Evolutionary conservation across 1,140 invertebrate genomes (phyloP).

Genomic region (Sitophilus oryzae): DNA sequence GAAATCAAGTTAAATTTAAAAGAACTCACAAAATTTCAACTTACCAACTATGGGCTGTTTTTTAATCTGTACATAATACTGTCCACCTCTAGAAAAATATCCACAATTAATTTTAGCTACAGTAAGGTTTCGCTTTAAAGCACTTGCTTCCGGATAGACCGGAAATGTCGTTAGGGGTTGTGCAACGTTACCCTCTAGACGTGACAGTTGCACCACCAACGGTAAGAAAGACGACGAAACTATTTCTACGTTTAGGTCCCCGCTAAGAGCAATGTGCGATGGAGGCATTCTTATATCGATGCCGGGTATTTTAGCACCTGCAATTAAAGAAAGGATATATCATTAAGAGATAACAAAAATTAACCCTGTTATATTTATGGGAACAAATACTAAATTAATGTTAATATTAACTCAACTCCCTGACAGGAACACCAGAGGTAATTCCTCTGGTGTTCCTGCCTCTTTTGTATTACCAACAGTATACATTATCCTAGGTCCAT

Average conservation of each 20-base stretch:
- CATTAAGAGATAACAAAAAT: too few relatives aligned
- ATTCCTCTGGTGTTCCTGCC: too few relatives aligned
- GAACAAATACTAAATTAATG: too few relatives aligned
- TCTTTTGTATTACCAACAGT: too few relatives aligned
- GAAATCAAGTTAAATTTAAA: too few relatives aligned
- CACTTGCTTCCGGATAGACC: constrained; percentile 39
- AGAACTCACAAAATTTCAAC: too few relatives aligned
- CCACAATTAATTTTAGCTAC: constrained; percentile 60
- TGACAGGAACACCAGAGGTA: too few relatives aligned
- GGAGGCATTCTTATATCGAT: constrained; percentile 50
- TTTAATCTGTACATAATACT: constrained; percentile 45
- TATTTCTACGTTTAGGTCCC: constrained; percentile 56
- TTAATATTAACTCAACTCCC: too few relatives aligned
- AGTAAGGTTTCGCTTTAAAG: constrained; percentile 36
- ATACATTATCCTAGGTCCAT: too few relatives aligned
- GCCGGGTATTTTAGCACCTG: constrained; percentile 41
- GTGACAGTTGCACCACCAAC: constrained; percentile 44
- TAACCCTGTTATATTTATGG: too few relatives aligned
- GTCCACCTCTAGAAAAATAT: constrained; percentile 60
- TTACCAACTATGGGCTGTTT: constrained; percentile 42
- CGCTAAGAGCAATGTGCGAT: constrained; percentile 59
- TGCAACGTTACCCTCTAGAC: constrained; percentile 37
- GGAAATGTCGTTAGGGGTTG: constrained; percentile 41
- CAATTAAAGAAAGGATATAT: constrained; percentile 21
- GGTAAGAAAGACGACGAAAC: constrained; percentile 41